Base-by-base conservation (phyloP, 2,888 invertebrate genomes). In the Poecilus cupreus region DNA sequence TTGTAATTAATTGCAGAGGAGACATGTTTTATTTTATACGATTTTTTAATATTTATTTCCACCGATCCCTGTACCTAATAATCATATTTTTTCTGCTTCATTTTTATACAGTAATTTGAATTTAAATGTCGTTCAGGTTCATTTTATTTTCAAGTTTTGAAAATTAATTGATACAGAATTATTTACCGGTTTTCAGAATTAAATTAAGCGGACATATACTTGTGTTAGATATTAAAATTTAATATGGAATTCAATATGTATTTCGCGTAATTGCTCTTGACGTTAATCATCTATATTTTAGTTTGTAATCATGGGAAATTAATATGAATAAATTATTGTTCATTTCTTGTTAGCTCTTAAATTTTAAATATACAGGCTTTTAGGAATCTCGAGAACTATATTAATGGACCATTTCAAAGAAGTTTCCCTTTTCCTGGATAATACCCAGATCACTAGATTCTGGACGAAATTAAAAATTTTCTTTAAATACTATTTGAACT, bases 1-100 rank as follows among this genome's bases (percentile, higher is more conserved):
- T 72, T 72, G 72, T 72, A 72, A 72, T 72, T 72, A 72, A 68
- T 68, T 68, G 68, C 39, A 20, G 22, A 54, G 13, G 46, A 72
- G 72, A 46, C 43, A 72, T 32, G 46, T 46, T 46, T 72, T 72
- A 72, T 24, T 72, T 72, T 24, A 68, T 68, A 72, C 46, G 72
- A 72, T 72, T 72, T 72, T 72, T 72, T 46, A 72, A 37, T 68
- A 68, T 68, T 32, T 68, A 68, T 68, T 32, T 68, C 20, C 13
- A 13, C 32, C 37, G 37, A 37, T 68, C 64, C 64, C 6, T 68
- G 8, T 37, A 68, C 64, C 64, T 37, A n/a, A 68, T 68, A 68
- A 68, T 60, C 60, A 60, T 60, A 60, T 60, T 24, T 60, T 43
- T 60, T 22, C 26, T 26, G 60, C 22, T 54, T 20, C 11, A 54